phyloP scores from a whole-genome alignment of 2,113 vertebrate species.

The Microtus ochrogaster region DNA sequence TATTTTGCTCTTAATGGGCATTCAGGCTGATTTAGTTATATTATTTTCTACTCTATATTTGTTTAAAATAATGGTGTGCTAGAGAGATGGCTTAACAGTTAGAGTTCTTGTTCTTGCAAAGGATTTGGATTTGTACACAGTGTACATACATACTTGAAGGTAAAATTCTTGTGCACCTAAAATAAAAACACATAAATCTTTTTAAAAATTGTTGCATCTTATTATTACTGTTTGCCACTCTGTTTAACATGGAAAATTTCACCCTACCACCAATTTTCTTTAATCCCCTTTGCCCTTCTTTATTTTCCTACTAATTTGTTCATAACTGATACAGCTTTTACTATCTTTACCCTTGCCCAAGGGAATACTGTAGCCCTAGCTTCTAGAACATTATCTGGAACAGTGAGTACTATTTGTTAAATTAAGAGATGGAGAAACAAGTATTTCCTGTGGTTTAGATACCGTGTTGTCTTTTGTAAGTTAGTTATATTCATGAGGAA shows the following conservation, averaged over 20 bases:
- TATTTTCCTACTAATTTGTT: neutral
- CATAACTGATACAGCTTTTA: neutral
- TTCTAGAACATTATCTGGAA: neutral
- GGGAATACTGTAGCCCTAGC: neutral
- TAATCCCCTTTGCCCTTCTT: neutral
- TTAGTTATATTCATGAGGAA: neutral
- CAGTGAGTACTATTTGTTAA: neutral
- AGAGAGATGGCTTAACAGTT: neutral
- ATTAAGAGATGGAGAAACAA: neutral
- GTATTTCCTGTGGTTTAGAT: neutral
- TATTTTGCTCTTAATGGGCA: neutral
- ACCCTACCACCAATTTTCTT: neutral
- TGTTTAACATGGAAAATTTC: neutral
- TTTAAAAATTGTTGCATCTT: neutral
- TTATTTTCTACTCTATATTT: conserved; percentile 4
- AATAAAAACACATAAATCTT: neutral
- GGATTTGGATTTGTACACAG: neutral
- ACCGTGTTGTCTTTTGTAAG: neutral
- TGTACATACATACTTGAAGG: neutral
- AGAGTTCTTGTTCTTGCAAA: neutral
- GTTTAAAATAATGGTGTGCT: neutral
- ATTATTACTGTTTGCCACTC: neutral
- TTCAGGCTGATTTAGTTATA: neutral
- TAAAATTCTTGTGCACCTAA: neutral
- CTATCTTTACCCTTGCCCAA: neutral